Evolutionary conservation across 2,113 vertebrate species (phyloP).

Genomic region (Heloderma charlesbogerti): DNA sequence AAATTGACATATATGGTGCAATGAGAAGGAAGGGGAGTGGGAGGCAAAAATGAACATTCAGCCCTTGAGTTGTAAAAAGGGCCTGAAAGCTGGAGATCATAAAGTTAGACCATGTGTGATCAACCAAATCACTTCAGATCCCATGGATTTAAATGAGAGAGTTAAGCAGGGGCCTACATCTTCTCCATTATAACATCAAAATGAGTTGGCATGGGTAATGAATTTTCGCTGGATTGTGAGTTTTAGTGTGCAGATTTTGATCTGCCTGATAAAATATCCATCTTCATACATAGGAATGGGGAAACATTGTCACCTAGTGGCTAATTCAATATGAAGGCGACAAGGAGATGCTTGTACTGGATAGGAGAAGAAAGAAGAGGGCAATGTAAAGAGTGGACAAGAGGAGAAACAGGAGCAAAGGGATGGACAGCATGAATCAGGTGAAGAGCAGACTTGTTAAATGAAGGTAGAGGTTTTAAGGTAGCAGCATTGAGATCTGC

Average conservation of each 20-base stretch:
- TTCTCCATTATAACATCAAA: neutral
- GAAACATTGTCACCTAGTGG: constrained; percentile 72
- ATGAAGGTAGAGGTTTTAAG: neutral
- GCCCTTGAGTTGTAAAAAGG: too few species aligned
- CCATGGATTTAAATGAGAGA: neutral
- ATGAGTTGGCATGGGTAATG: too few species aligned
- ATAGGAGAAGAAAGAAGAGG: neutral
- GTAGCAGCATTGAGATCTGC: neutral
- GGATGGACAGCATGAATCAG: neutral
- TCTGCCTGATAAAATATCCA: constrained; percentile 23
- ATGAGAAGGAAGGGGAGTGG: too few species aligned
- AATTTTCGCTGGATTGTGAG: neutral
- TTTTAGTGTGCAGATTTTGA: neutral
- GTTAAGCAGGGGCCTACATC: neutral
- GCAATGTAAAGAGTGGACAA: neutral
- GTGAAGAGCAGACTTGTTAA: neutral
- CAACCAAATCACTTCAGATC: neutral
- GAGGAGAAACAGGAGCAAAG: neutral
- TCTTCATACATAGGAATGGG: constrained; percentile 9
- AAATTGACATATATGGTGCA: too few species aligned
- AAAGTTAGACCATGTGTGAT: neutral
- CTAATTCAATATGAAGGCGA: neutral
- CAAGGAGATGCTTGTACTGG: neutral
- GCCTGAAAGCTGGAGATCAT: too few species aligned
- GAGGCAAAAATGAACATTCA: too few species aligned